Base-by-base conservation (phyloP, 2,888 invertebrate genomes). In the Chrysina gloriosa region DNA sequence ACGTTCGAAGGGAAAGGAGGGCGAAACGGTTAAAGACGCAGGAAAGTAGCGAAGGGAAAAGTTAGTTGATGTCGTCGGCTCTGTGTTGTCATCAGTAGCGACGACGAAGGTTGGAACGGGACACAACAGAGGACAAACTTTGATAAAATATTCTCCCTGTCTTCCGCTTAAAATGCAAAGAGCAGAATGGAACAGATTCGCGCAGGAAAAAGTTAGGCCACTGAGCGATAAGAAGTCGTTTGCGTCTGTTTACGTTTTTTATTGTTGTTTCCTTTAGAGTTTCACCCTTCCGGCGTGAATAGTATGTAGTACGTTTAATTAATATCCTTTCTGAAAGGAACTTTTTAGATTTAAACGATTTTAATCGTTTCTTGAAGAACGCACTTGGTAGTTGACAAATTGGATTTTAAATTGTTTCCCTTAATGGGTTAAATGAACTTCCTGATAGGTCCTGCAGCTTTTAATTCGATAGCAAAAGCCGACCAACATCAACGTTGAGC, bases 71-170 rank as follows among this genome's bases (percentile, higher is more conserved):
- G 54, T 54, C 54, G 9, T 34, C 23, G 34, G 21, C 54, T 34
- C 48, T 27, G 48, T 27, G 21, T 54, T 34, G 54, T 54, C 54
- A 54, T 54, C 54, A 36, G 54, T 16, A 36, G 14, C 29, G 48
- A 27, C 25, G 45, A 45, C 27, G 48, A n/a, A n/a, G 48, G 2
- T 11, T 16, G 52, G 9, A 19, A 19, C 14, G 23, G 34, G n/a
- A 34, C 31, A 34, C 34, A 54, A 36, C 16, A 36, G n/a, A 54
- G 54, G 34, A 34, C 34, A 54, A 54, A 31, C 34, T 54, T 54
- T 36, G 54, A 54, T 54, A 54, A 54, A 34, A 54, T 54, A 54
- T 54, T 54, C 54, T 36, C 54, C 54, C 34, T 54, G 54, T 36
- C 54, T 36, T 54, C n/a, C 54, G 54, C 34, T 54, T 54, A 54